Percentiles rank a stretch among this genome's conserved stretches.
Evolutionary conservation across 2,888 invertebrate genomes (phyloP).

Genomic region (Dyspetes luteomarginatus): DNA sequence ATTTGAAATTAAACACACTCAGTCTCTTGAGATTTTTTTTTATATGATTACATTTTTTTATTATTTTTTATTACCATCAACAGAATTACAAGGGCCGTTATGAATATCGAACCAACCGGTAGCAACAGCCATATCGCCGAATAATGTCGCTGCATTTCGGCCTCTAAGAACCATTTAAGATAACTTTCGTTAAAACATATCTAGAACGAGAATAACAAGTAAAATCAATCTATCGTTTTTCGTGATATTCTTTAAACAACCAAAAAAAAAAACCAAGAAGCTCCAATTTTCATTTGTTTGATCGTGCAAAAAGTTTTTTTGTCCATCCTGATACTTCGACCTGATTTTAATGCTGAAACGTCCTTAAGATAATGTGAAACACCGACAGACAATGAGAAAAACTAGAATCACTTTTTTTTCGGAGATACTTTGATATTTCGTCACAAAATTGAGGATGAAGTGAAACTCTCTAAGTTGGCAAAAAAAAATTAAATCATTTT

Average conservation of each 20-base stretch:
- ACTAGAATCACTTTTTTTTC: too few species aligned
- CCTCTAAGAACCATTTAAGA: constrained; percentile 68
- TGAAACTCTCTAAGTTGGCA: too few species aligned
- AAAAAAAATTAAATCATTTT: too few species aligned
- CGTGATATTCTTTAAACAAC: constrained; percentile 1
- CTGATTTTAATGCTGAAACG: too few species aligned
- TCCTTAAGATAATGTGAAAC: too few species aligned
- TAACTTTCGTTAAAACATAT: constrained; percentile 53
- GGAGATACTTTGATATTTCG: too few species aligned
- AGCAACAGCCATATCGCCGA: constrained; percentile 76
- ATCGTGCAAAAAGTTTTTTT: too few species aligned
- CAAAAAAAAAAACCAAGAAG: too few species aligned
- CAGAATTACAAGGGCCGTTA: constrained; percentile 74
- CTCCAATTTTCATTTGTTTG: too few species aligned
- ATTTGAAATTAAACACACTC: not conserved
- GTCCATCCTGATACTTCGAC: too few species aligned
- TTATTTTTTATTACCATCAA: constrained; percentile 75
- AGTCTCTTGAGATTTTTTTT: not conserved
- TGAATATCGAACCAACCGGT: constrained; percentile 76
- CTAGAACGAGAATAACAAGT: constrained; percentile 8
- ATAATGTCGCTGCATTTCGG: constrained; percentile 74
- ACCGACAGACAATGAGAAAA: too few species aligned
- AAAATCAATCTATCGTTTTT: not conserved
- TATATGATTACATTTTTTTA: not conserved
- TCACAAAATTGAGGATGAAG: too few species aligned